Percentiles rank a stretch among this genome's conserved stretches.
Evolutionary conservation across 2,888 invertebrate species (phyloP).

Genomic region (Aleiodes testaceus): DNA sequence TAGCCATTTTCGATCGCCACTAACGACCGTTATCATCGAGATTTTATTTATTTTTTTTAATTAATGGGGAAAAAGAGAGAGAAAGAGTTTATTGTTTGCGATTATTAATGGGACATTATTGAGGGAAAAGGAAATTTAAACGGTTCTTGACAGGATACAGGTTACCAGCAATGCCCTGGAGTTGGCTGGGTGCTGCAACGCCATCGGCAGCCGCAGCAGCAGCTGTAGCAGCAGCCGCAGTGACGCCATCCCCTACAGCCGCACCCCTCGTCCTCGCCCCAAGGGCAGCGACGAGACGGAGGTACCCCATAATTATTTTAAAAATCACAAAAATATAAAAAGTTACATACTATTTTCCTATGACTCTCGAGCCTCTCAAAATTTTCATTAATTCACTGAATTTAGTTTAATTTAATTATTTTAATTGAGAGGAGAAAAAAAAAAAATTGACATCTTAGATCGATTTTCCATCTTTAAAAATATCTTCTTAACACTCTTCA

Average conservation of each 20-base stretch:
- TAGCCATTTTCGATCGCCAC: slow-evolving; percentile 45
- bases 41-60: slow-evolving; percentile 16
- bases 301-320: slow-evolving; percentile 74
- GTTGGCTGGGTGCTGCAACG: slow-evolving; percentile 79
- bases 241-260: slow-evolving; percentile 77
- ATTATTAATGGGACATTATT: slow-evolving; percentile 31
- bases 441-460: slow-evolving; percentile 30
- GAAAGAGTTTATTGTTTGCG: not conserved
- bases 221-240: slow-evolving; percentile 77
- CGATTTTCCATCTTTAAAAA: not conserved
- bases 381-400: not conserved
- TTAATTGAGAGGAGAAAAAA: not conserved
- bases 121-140: slow-evolving; percentile 49
- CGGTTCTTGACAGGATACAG: slow-evolving; percentile 79
- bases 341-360: too few species aligned
- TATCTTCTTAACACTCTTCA: slow-evolving; percentile 14
- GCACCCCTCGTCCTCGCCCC: slow-evolving; percentile 82
- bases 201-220: slow-evolving; percentile 77
- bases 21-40: slow-evolving; percentile 41
- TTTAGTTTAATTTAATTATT: slow-evolving; percentile 5
- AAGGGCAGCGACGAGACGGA: slow-evolving; percentile 82
- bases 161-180: slow-evolving; percentile 85
- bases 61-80: not conserved
- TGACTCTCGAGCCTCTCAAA: too few species aligned
- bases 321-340: slow-evolving; percentile 8